phyloP scores from a whole-genome alignment of 2,113 vertebrate genomes.

The Cheilinus undulatus region DNA sequence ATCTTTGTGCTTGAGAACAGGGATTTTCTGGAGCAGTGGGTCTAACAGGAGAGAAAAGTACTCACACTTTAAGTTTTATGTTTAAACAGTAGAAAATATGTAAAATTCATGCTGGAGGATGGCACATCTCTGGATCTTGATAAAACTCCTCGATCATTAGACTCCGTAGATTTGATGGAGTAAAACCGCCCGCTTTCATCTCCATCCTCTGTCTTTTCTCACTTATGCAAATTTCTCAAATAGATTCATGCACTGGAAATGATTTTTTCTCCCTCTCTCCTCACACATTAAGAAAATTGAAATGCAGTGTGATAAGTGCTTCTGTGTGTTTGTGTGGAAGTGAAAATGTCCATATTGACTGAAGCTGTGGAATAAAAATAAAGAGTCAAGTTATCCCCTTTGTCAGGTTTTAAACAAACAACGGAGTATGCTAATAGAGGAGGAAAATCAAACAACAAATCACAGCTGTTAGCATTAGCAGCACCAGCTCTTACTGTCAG shows the following conservation, averaged over 20 bases:
- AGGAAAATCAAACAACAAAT: too few relatives aligned
- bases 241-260: conserved; percentile 36
- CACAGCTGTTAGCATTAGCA: too few relatives aligned
- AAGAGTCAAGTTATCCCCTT: too few relatives aligned
- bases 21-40: too few relatives aligned
- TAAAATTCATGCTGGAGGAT: conserved; percentile 45
- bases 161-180: conserved; percentile 51
- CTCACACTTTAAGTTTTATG: conserved; percentile 40
- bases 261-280: not conserved
- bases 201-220: conserved; percentile 25
- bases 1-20: too few relatives aligned
- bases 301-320: conserved; percentile 7
- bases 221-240: conserved; percentile 47
- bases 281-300: conserved; percentile 24
- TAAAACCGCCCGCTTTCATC: conserved; percentile 62
- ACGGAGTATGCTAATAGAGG: too few relatives aligned
- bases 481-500: too few relatives aligned
- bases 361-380: not conserved
- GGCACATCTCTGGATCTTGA: conserved; percentile 38
- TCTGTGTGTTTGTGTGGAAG: not conserved
- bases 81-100: conserved; percentile 47
- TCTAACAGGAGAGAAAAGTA: too few relatives aligned
- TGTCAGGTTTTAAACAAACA: too few relatives aligned
- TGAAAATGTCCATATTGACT: not conserved
- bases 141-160: conserved; percentile 70